Base-by-base conservation (phyloP, 2,113 vertebrate genomes). In the Hemichromis elongatus region DNA sequence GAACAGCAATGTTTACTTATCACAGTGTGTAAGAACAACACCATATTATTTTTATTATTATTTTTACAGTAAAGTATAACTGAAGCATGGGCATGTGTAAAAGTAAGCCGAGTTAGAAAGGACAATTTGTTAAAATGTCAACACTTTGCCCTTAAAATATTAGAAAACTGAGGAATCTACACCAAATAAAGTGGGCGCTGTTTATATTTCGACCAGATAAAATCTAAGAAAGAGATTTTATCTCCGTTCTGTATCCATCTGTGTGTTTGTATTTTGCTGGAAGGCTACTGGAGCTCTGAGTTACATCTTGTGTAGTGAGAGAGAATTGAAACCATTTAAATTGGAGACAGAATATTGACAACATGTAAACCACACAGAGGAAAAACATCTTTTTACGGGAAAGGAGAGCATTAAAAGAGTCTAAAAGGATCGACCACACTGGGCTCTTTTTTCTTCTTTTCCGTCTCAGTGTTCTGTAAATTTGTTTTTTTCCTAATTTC, bases 271-370 rank as follows among this genome's bases (percentile, higher is more conserved):
- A 19, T 80, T 86, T 85, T 28, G 68, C 82, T 79, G 73, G 55
- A 77, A 84, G 81, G 61, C 21, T 7, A 42, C 61, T 79, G 80
- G 14, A 83, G 77, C 83, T 79, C 82, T 90, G 91, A 92, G 61
- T 93, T 92, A 93, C 89, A 75, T 88, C 86, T 79, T 73, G 89
- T 81, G n/a, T 87, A 37, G 82, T 33, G 70, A 82, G 89, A 73
- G 77, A 88, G 82, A 94, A 93, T 89, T 92, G 90, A 92, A 95
- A 90, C 84, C 91, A 93, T 92, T 94, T 92, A 94, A 92, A 93
- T 28, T 90, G 89, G 87, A 92, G 89, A 91, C 90, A 90, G 92
- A 90, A 92, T 94, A 94, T 93, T 93, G 93, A 94, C 94, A 85
- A 90, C 68, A 92, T 91, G 90, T 86, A 92, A 84, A 91, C 86